Conservation (phyloP, 2,113 vertebrate genomes). For the Varanus salvator region DNA sequence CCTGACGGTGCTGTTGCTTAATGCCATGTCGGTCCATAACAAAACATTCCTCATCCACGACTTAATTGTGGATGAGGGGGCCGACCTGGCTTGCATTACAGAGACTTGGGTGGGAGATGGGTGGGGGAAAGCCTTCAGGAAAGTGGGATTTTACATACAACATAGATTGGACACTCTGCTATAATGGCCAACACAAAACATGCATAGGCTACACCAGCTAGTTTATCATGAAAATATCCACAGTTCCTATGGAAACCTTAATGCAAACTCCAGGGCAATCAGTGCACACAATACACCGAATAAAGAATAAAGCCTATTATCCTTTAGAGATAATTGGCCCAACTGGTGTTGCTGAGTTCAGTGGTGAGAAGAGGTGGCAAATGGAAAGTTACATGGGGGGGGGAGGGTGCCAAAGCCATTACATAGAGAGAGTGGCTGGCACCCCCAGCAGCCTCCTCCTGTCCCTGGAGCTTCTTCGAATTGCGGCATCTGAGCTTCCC, state of each 20-base stretch:
- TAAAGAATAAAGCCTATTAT: accelerated
- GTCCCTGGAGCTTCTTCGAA: not conserved
- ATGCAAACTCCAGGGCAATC: not conserved
- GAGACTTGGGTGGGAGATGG: too few relatives aligned
- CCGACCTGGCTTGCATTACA: too few relatives aligned
- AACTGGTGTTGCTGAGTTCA: not conserved
- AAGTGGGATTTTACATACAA: not conserved
- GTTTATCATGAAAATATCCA: not conserved
- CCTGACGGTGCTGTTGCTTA: too few relatives aligned
- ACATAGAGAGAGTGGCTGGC: slow-evolving; percentile 40
- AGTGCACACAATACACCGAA: not conserved
- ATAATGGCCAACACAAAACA: not conserved
- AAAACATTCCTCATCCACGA: too few relatives aligned
- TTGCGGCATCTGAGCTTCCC: not conserved
- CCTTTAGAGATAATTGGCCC: not conserved
- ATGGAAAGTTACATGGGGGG: not conserved
- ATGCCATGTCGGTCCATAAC: too few relatives aligned
- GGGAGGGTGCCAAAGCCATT: slow-evolving; percentile 22
- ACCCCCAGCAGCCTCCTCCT: not conserved
- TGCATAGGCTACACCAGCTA: not conserved
- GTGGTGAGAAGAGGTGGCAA: slow-evolving; percentile 29
- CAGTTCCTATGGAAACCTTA: not conserved
- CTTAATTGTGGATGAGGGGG: too few relatives aligned
- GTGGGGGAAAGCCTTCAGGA: not conserved
- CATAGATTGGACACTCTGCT: not conserved